These are phyloP conservation scores for Frankliniella intonsa DNA, from an alignment of 2,888 invertebrate species.

Conservation along the genomic window DNA sequence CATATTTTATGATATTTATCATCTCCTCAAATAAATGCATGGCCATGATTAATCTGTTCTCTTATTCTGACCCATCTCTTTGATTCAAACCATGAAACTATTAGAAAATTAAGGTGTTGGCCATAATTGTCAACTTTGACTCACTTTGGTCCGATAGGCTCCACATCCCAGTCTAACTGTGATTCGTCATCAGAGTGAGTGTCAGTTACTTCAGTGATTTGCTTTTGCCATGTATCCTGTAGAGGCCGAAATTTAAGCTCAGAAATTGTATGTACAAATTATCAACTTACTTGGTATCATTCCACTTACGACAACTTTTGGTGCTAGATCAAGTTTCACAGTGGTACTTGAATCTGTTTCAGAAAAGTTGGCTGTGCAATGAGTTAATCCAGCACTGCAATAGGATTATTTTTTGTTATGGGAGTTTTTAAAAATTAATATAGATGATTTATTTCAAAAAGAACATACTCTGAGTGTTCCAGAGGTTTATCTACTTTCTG, in stretches of 20 bases:
- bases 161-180: background rate
- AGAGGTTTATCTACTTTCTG: background rate
- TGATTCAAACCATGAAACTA: background rate
- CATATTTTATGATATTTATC: constrained; percentile 19
- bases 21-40: background rate
- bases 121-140: background rate
- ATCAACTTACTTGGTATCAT: background rate
- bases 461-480: background rate
- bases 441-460: background rate
- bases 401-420: too few relatives aligned
- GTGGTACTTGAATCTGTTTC: background rate
- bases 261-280: background rate
- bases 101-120: too few relatives aligned
- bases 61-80: background rate
- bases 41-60: background rate
- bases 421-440: too few relatives aligned
- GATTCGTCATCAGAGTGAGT: background rate
- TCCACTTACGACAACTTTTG: background rate
- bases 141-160: background rate
- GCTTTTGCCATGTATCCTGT: background rate
- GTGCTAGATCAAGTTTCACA: background rate
- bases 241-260: background rate
- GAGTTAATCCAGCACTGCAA: background rate
- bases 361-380: background rate
- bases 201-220: background rate